Conservation (phyloP, 2,113 vertebrate genomes). For the Daboia siamensis region DNA sequence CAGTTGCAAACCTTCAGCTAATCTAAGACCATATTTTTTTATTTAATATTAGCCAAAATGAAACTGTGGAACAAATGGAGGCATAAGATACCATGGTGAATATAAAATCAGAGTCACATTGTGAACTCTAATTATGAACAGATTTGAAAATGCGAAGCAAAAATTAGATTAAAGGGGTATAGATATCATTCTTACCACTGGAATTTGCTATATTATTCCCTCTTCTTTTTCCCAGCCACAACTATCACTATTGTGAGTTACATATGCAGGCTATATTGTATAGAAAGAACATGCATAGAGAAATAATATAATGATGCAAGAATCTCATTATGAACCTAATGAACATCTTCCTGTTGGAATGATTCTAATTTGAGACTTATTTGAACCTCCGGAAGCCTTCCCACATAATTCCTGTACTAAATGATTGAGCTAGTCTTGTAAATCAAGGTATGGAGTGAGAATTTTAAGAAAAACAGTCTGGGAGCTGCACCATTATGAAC, state of each 20-base stretch:
- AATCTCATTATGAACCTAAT: background rate
- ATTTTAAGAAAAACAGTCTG: background rate
- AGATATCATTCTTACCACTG: constrained; percentile 61
- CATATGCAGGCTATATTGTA: constrained; percentile 26
- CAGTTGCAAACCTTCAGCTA: constrained; percentile 53
- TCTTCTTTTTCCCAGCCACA: constrained; percentile 36
- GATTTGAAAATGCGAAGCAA: constrained; percentile 56
- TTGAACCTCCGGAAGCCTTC: constrained; percentile 30
- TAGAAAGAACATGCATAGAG: constrained; percentile 12
- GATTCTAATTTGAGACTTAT: constrained; percentile 27
- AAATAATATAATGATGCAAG: constrained; percentile 19
- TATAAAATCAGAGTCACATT: constrained; percentile 63
- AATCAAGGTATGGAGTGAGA: background rate
- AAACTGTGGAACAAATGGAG: constrained; percentile 46
- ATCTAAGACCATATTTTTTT: constrained; percentile 38
- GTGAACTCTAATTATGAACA: constrained; percentile 58
- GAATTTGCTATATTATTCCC: constrained; percentile 42
- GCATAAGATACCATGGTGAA: constrained; percentile 57
- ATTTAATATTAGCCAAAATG: constrained; percentile 38
- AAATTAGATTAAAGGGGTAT: constrained; percentile 63
- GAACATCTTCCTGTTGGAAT: constrained; percentile 38
- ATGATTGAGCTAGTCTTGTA: constrained; percentile 21
- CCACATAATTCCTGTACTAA: background rate
- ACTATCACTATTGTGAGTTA: constrained; percentile 50
- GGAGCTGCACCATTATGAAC: background rate